Evolutionary conservation across 2,113 vertebrate genomes (phyloP).

Genomic region (Plestiodon gilberti): DNA sequence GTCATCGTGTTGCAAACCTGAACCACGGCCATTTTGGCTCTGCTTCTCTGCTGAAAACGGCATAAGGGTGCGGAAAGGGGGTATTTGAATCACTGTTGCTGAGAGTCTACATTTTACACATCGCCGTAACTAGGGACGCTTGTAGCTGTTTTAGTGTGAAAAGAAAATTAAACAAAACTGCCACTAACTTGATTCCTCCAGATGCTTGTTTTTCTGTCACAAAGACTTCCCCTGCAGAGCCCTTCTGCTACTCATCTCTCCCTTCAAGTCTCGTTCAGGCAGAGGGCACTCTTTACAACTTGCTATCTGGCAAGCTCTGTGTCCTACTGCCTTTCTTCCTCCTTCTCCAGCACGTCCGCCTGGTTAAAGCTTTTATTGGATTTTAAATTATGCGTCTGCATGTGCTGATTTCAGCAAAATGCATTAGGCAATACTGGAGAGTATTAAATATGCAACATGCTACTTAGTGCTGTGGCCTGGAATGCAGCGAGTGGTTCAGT

Average conservation of each 20-base stretch:
- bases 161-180: not conserved
- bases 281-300: not conserved
- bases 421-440: not conserved
- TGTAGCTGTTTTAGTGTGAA: not conserved
- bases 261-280: not conserved
- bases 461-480: not conserved
- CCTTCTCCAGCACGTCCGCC: not conserved
- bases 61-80: not conserved
- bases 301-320: not conserved
- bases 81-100: slow-evolving; percentile 2
- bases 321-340: fast-evolving
- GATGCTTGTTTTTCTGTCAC: not conserved
- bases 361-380: slow-evolving; percentile 5
- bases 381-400: not conserved
- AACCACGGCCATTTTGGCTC: not conserved
- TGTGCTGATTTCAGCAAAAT: slow-evolving; percentile 11
- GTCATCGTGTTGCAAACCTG: not conserved
- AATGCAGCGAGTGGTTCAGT: not conserved
- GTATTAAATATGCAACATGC: slow-evolving; percentile 12
- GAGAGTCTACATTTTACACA: not conserved
- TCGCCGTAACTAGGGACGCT: not conserved
- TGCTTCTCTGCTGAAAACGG: not conserved
- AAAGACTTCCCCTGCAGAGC: not conserved
- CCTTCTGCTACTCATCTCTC: not conserved
- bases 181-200: not conserved